Percentiles rank a stretch among this genome's conserved stretches.
Conservation (phyloP, 1,140 invertebrate genomes). For the Drosophila melanica region DNA sequence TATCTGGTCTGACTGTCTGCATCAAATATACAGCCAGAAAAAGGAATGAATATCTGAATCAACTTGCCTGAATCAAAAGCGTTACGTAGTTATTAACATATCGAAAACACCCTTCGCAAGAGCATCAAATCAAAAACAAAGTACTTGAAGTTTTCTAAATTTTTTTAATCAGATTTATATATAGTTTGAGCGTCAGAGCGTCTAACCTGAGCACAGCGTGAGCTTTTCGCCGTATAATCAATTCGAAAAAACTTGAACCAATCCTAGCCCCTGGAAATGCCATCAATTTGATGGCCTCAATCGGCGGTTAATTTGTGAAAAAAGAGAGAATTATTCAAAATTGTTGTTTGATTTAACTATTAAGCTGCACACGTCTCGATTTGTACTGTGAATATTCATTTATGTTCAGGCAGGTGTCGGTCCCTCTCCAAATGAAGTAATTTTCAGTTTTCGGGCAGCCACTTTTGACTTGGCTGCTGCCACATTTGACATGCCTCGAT, state of each 20-base stretch:
- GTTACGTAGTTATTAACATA: neutral
- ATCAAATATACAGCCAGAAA: too few species aligned
- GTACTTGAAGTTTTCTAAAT: slow-evolving; percentile 28
- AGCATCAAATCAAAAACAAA: slow-evolving; percentile 30
- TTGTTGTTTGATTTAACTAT: slow-evolving; percentile 44
- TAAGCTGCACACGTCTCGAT: slow-evolving; percentile 36
- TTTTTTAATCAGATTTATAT: slow-evolving; percentile 60
- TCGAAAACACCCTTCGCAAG: too few species aligned
- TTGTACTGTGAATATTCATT: slow-evolving; percentile 12
- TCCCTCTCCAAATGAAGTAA: slow-evolving; percentile 54
- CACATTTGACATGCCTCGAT: slow-evolving; percentile 48
- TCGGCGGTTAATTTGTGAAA: slow-evolving; percentile 76
- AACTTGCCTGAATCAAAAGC: too few species aligned
- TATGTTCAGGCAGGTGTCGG: slow-evolving; percentile 23
- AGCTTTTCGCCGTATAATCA: slow-evolving; percentile 28
- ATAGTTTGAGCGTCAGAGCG: slow-evolving; percentile 68
- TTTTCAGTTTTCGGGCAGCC: slow-evolving; percentile 35
- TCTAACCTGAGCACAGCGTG: slow-evolving; percentile 67
- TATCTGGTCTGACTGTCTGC: too few species aligned
- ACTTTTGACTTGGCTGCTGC: slow-evolving; percentile 5
- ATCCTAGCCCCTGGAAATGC: slow-evolving; percentile 46
- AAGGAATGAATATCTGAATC: too few species aligned
- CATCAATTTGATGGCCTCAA: slow-evolving; percentile 82
- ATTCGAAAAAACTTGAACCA: slow-evolving; percentile 5
- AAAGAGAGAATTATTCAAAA: slow-evolving; percentile 54